Percentiles rank a stretch among this genome's conserved stretches.
Conservation (phyloP, 2,888 invertebrate genomes). For the Sphinx pinastri region DNA sequence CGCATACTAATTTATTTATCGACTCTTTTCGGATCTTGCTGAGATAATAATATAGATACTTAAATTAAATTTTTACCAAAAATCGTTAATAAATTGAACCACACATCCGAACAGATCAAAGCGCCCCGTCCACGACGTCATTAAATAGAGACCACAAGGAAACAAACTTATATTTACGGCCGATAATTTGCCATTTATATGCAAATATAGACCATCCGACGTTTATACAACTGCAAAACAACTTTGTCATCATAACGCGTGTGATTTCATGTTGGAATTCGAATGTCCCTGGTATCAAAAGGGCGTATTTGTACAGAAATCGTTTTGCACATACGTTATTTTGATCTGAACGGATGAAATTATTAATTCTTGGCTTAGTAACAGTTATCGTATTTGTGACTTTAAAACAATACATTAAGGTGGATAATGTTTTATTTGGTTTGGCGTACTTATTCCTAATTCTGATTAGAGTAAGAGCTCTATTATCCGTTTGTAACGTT, state of each 20-base stretch:
- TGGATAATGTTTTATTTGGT: neutral
- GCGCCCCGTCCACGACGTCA: constrained; percentile 40
- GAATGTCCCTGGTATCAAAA: neutral
- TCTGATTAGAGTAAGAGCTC: neutral
- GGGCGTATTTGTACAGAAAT: constrained; percentile 19
- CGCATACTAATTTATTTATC: no score
- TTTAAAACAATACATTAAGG: neutral
- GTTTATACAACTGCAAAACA: constrained; percentile 19
- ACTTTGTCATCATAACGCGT: constrained; percentile 24
- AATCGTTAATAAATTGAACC: constrained; percentile 33
- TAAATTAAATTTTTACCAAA: neutral
- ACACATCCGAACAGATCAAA: constrained; percentile 42
- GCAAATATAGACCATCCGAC: neutral
- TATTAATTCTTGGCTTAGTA: constrained; percentile 10
- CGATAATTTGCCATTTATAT: neutral
- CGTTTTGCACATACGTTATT: constrained; percentile 4
- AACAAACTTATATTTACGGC: constrained; percentile 31
- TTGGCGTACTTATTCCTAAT: neutral
- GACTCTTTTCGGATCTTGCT: no score
- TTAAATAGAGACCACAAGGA: constrained; percentile 41
- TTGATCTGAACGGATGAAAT: neutral
- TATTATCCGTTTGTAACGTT: constrained; percentile 24
- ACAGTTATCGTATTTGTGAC: neutral
- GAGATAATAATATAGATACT: no score
- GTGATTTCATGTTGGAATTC: constrained; percentile 25